Conservation (phyloP, 2,888 invertebrate genomes). For the Zygothrica quintamaculata region DNA sequence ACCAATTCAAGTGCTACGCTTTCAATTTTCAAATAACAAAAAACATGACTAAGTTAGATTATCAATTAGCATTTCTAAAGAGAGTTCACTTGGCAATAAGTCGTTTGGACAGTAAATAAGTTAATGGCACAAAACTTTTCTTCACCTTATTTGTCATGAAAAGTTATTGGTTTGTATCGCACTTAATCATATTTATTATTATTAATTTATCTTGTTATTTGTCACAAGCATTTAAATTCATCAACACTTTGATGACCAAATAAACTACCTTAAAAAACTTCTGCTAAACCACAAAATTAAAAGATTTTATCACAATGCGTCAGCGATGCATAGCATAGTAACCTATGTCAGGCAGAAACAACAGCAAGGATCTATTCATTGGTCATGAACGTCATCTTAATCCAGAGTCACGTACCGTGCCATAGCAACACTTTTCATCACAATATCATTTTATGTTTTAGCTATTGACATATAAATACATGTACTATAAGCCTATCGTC, state of each 20-base stretch:
- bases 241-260: conserved; percentile 26
- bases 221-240: conserved; percentile 1
- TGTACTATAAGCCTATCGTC: too few species aligned
- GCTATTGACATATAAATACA: conserved; percentile 33
- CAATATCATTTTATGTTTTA: conserved; percentile 31
- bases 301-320: conserved; percentile 20
- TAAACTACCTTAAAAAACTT: conserved; percentile 5
- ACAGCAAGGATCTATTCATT: neutral
- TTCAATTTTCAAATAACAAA: conserved; percentile 6
- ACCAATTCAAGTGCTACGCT: conserved; percentile 25
- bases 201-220: conserved; percentile 28
- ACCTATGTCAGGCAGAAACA: too few species aligned
- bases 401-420: conserved; percentile 20
- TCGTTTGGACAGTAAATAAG: neutral
- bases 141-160: conserved; percentile 33
- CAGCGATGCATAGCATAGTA: too few species aligned
- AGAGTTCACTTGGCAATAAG: conserved; percentile 1
- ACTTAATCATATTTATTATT: conserved; percentile 41
- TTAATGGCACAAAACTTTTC: conserved; percentile 18
- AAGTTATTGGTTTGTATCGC: conserved; percentile 23
- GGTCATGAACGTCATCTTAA: conserved; percentile 4
- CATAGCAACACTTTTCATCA: conserved; percentile 30
- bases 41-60: conserved; percentile 5
- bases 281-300: conserved; percentile 1
- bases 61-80: conserved; percentile 46